Percentiles rank a stretch among this genome's conserved stretches.
Evolutionary conservation across 2,113 vertebrate genomes (phyloP).

Genomic region (Talpa occidentalis): DNA sequence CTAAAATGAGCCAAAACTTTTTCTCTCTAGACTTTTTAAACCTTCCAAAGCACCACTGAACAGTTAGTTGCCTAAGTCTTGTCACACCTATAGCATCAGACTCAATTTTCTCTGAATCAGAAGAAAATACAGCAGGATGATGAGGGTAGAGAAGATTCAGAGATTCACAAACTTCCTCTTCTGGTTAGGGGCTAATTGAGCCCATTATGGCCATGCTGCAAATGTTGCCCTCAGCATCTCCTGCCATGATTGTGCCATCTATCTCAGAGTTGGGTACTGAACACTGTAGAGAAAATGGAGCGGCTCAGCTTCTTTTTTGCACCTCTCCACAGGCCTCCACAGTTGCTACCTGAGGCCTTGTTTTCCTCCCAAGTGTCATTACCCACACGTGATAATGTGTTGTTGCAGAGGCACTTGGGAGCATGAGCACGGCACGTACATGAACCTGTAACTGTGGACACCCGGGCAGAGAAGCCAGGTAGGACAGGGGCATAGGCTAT

Average conservation of each 20-base stretch:
- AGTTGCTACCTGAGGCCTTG: too few species aligned
- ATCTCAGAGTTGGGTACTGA: neutral
- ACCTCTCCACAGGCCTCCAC: too few species aligned
- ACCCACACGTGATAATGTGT: too few species aligned
- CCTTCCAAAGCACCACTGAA: neutral
- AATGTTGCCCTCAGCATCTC: neutral
- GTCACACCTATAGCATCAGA: neutral
- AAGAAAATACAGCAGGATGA: neutral
- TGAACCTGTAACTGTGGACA: too few species aligned
- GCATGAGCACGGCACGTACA: too few species aligned
- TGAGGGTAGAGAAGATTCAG: neutral
- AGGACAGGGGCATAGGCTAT: too few species aligned
- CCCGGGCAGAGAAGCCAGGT: too few species aligned
- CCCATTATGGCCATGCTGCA: neutral
- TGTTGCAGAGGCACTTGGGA: too few species aligned
- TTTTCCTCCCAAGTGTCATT: too few species aligned
- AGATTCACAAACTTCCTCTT: neutral
- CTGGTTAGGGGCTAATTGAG: neutral
- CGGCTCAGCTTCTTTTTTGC: too few species aligned
- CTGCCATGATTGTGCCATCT: neutral
- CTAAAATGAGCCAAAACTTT: slow-evolving; percentile 25
- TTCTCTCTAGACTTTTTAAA: slow-evolving; percentile 42
- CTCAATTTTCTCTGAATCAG: neutral
- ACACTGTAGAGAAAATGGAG: too few species aligned
- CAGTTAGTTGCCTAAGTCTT: neutral